phyloP scores from a whole-genome alignment of 2,888 invertebrate species.

The Volucella zonaria region DNA sequence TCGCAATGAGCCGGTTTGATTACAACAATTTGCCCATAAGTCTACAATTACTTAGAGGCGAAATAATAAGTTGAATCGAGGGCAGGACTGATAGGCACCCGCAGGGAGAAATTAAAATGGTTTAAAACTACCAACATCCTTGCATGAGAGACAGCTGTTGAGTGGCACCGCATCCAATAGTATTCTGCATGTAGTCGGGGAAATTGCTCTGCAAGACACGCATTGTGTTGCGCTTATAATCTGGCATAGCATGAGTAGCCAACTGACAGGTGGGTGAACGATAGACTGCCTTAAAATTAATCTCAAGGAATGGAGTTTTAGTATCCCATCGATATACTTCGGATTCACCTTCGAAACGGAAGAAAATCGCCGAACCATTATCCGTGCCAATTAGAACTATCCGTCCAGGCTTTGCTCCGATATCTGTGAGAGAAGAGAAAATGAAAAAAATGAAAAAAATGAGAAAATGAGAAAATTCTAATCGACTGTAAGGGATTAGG shows the following conservation, averaged over 20 bases:
- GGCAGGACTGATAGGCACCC: background rate
- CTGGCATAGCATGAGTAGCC: conserved; percentile 85
- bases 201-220: conserved; percentile 86
- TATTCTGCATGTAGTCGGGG: conserved; percentile 85
- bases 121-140: conserved; percentile 78
- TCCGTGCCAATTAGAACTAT: conserved; percentile 86
- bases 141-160: conserved; percentile 83
- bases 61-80: conserved; percentile 8
- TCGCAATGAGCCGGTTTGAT: conserved; percentile 17
- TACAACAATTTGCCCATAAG: conserved; percentile 44
- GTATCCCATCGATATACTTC: conserved; percentile 86
- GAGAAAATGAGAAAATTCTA: background rate
- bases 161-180: conserved; percentile 85
- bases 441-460: background rate
- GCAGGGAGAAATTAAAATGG: too few relatives aligned
- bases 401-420: conserved; percentile 85
- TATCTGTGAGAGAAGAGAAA: conserved; percentile 79
- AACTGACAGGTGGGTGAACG: conserved; percentile 84
- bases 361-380: conserved; percentile 85
- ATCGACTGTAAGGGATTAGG: background rate
- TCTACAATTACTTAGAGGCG: conserved; percentile 21
- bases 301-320: conserved; percentile 81
- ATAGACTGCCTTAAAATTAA: conserved; percentile 84
- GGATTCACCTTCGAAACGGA: conserved; percentile 85
- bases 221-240: conserved; percentile 84